phyloP scores from a whole-genome alignment of 2,888 invertebrate species.

The Lasioglossum morio region DNA sequence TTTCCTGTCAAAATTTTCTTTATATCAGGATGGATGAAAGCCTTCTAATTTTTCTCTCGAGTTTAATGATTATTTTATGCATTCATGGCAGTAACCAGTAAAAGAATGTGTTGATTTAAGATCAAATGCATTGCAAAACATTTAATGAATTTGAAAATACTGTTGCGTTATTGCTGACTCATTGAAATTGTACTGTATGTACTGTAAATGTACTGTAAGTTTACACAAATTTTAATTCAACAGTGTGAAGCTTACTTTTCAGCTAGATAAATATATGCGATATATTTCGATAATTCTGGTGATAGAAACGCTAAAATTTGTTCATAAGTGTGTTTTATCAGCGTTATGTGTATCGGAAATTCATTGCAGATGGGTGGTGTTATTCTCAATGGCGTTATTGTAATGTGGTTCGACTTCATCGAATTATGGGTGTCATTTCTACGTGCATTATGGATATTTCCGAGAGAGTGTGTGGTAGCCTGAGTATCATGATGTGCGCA shows the following conservation, averaged over 20 bases:
- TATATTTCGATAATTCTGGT: too few relatives aligned
- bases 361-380: not conserved
- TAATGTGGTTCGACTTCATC: slow-evolving; percentile 14
- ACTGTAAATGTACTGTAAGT: not conserved
- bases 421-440: slow-evolving; percentile 26
- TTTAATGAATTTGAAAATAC: not conserved
- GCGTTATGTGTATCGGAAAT: not conserved
- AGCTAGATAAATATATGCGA: not conserved
- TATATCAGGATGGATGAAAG: not conserved
- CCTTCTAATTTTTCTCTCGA: not conserved
- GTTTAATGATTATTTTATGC: too few relatives aligned
- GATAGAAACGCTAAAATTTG: too few relatives aligned
- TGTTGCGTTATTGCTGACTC: not conserved
- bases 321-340: not conserved
- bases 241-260: not conserved
- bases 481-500: slow-evolving; percentile 61
- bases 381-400: not conserved
- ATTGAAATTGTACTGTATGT: not conserved
- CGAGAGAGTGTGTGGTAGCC: slow-evolving; percentile 14
- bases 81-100: too few relatives aligned
- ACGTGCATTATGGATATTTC: slow-evolving; percentile 16
- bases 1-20: not conserved
- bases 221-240: not conserved
- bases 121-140: not conserved
- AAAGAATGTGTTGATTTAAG: too few relatives aligned